These are phyloP conservation scores for Rhabditoides inermis DNA, from an alignment of 2,888 invertebrate genomes.

Conservation along the genomic window DNA sequence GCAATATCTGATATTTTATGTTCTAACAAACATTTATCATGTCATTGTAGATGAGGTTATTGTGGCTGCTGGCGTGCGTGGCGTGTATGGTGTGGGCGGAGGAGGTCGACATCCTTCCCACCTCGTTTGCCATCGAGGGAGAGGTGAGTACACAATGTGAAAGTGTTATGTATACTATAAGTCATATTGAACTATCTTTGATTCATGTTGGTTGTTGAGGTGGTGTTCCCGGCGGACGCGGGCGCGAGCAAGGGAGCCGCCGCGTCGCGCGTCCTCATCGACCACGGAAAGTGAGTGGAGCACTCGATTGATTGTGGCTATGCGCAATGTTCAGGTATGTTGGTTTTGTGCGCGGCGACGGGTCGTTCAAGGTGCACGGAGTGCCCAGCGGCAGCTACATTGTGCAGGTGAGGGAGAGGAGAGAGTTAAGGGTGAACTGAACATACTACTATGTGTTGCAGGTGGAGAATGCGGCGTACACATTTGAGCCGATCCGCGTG, in stretches of 20 bases:
- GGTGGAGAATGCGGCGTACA: constrained; percentile 73
- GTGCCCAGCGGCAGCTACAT: constrained; percentile 81
- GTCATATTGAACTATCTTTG: too few relatives aligned
- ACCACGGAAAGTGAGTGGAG: constrained; percentile 44
- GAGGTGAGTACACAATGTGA: not conserved
- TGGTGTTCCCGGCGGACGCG: constrained; percentile 20
- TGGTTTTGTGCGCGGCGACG: constrained; percentile 67
- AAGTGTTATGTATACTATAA: not conserved
- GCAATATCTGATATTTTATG: not conserved
- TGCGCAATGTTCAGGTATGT: constrained; percentile 9
- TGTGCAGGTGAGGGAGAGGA: too few relatives aligned
- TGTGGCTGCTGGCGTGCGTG: too few relatives aligned
- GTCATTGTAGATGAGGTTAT: too few relatives aligned
- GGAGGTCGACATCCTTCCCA: constrained; percentile 1
- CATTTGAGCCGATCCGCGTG: constrained; percentile 86
- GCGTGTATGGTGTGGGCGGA: constrained; percentile 4
- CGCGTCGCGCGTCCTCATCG: constrained; percentile 37
- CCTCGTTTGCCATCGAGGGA: constrained; percentile 18
- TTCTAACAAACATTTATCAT: constrained; percentile 1
- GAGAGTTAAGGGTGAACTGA: too few relatives aligned
- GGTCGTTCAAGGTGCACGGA: constrained; percentile 77
- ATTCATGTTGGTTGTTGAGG: constrained; percentile 12
- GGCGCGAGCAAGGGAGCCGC: constrained; percentile 31
- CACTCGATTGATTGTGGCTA: constrained; percentile 19
- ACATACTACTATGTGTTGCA: too few relatives aligned